Percentiles rank a stretch among this genome's conserved stretches.
Conservation (phyloP, 37 sponge, comb jelly and placozoan species). For the Aplysina aerophoba region DNA sequence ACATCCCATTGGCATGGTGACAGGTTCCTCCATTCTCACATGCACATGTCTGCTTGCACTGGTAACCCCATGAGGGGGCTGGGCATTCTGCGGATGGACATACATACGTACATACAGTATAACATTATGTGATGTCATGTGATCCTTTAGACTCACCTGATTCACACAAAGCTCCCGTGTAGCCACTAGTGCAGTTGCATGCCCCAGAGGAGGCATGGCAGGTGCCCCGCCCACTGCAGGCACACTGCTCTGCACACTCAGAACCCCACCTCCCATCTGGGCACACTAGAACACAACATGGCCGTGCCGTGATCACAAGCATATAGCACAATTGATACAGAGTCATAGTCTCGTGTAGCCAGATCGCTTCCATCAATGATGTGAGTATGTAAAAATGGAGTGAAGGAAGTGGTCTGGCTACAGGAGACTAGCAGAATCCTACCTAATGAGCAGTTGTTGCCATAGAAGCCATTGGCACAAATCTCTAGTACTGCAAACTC, state of each 20-base stretch:
- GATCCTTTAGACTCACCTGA: conserved; percentile 33
- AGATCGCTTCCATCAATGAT: too few relatives aligned
- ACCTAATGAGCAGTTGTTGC: conserved; percentile 33
- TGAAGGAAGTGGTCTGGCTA: too few relatives aligned
- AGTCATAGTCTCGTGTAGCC: too few relatives aligned
- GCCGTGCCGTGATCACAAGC: not conserved
- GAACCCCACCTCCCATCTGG: conserved; percentile 70
- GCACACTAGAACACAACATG: conserved; percentile 38
- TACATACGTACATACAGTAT: not conserved
- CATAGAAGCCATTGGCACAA: conserved; percentile 71
- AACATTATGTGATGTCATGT: not conserved
- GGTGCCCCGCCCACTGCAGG: conserved; percentile 57
- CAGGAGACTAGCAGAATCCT: too few relatives aligned
- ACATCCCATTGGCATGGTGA: conserved; percentile 61
- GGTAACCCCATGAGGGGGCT: conserved; percentile 56
- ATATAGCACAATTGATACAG: not conserved
- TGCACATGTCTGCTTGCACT: conserved; percentile 54
- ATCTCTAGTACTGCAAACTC: conserved; percentile 52
- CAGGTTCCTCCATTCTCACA: conserved; percentile 67
- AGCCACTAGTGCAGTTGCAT: conserved; percentile 77
- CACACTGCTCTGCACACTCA: conserved; percentile 55
- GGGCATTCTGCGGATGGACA: conserved; percentile 34
- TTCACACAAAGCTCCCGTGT: conserved; percentile 51
- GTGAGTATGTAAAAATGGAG: too few relatives aligned
- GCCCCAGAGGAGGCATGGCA: conserved; percentile 54